Evolutionary conservation across 2,888 invertebrate species (phyloP).

Genomic region (Andrena marginata): DNA sequence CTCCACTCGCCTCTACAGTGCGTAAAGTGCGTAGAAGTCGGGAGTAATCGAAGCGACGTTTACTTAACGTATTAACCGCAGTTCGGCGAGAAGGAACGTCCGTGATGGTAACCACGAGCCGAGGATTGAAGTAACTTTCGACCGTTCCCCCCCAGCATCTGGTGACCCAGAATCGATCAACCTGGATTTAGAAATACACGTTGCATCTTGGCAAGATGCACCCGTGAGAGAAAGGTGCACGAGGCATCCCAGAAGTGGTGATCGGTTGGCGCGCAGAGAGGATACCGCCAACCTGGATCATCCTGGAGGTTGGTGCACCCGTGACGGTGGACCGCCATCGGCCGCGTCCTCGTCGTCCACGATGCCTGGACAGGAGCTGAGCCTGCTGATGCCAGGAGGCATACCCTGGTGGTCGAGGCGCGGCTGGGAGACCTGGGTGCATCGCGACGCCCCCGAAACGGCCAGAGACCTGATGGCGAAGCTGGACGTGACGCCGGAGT

Average conservation of each 20-base stretch:
- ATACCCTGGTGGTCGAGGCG: slow-evolving; percentile 73
- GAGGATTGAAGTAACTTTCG: slow-evolving; percentile 10
- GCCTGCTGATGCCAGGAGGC: slow-evolving; percentile 57
- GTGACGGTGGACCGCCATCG: slow-evolving; percentile 57
- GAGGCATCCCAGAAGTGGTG: slow-evolving; percentile 14
- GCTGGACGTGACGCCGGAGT: slow-evolving; percentile 80
- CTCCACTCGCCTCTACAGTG: no score
- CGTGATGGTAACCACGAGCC: neutral
- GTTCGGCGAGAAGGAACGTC: neutral
- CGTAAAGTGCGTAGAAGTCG: slow-evolving; percentile 4
- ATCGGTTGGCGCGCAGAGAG: neutral
- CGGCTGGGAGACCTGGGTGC: slow-evolving; percentile 78
- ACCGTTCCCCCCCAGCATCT: slow-evolving; percentile 1
- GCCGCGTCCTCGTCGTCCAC: slow-evolving; percentile 68
- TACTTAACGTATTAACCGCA: neutral
- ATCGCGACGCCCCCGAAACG: slow-evolving; percentile 59
- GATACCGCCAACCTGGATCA: slow-evolving; percentile 64
- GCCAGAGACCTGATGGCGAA: slow-evolving; percentile 66
- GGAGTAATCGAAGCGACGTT: no score
- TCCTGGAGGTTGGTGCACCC: slow-evolving; percentile 55
- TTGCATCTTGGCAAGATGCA: slow-evolving; percentile 70
- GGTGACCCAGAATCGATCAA: slow-evolving; percentile 69
- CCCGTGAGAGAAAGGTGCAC: slow-evolving; percentile 33
- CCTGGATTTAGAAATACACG: slow-evolving; percentile 74
- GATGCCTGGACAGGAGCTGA: slow-evolving; percentile 58